Base-by-base conservation (phyloP, 2,888 invertebrate genomes). In the Meloe dianella region DNA sequence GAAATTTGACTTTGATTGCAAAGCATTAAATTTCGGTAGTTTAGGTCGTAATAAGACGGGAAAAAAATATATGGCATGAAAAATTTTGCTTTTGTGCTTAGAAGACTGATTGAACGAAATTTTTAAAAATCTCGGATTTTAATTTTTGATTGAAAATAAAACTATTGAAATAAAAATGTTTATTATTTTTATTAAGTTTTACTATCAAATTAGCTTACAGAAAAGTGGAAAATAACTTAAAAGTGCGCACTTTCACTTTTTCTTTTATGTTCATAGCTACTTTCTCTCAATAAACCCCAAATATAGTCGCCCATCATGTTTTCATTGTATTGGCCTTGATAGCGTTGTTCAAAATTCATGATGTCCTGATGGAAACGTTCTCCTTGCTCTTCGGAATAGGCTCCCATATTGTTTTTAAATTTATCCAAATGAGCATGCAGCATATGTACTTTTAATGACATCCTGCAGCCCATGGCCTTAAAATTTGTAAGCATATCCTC, bases 371-470 rank as follows among this genome's bases (percentile, higher is more conserved):
- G n/a, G 17, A 41, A 17, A 32, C 81, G 68, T 74, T 82, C 80
- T 29, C 80, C 78, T 56, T 81, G 82, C 66, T 81, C 79, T 65
- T 80, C 80, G 68, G 79, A 79, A 30, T 41, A 41, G 1, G 41
- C 41, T 4, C 17, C n/a, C 41, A 17, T 41, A 14, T 38, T 38
- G n/a, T 38, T 6, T 38, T 68, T 75, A 72, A 83, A 83, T 65
- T 74, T 75, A 67, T 80, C 76, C 38, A 82, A 61, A 69, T 82
- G 79, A 30, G 72, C 77, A 68, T 79, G 70, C 35, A 82, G 74
- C 71, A 78, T 79, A 71, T 83, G 81, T 14, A 81, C 68, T 67
- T 82, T 80, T 17, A 79, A 63, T 38, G 73, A 75, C 80, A 82
- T 81, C 35, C 74, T 73, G 66, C 77, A 77, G n/a, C 79, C 66